A percentile compares a stretch with the other conserved stretches of the same genome.
These are phyloP conservation scores for Leptura quadrifasciata DNA, from an alignment of 2,888 invertebrate genomes.

Conservation along the genomic window DNA sequence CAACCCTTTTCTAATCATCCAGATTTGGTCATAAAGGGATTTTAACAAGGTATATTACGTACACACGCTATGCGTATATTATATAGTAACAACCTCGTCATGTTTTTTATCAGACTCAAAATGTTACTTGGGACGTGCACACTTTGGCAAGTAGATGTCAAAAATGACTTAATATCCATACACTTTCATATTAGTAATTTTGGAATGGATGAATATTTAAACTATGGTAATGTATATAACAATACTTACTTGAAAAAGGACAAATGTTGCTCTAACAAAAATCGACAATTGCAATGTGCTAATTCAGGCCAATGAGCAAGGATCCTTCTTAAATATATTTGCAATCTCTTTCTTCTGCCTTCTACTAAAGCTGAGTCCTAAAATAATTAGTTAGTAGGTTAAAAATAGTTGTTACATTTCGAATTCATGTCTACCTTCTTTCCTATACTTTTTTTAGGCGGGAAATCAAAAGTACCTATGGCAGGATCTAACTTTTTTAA, in stretches of 20 bases:
- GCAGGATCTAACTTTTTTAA: conserved; percentile 88
- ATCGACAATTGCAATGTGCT: conserved; percentile 84
- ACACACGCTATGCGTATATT: no score
- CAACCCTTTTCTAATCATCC: no score
- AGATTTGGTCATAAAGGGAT: no score
- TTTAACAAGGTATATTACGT: no score
- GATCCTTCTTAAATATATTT: conserved; percentile 90
- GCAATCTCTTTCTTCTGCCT: conserved; percentile 87
- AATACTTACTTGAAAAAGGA: conserved; percentile 89
- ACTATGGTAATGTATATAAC: conserved; percentile 2
- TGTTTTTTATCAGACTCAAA: no score
- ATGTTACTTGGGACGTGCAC: no score
- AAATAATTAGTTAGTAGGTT: conserved; percentile 44
- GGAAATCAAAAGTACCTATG: conserved; percentile 90
- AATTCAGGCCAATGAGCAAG: conserved; percentile 88
- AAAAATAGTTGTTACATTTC: not conserved
- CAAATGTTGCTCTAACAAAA: conserved; percentile 85
- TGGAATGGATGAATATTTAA: no score
- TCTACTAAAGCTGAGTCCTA: conserved; percentile 91
- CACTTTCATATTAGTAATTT: no score
- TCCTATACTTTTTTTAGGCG: conserved; percentile 95
- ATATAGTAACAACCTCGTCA: no score
- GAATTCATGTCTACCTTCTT: conserved; percentile 81
- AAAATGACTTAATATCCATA: no score
- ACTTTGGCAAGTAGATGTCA: no score